These are phyloP conservation scores for Heliothis subflexa DNA, from an alignment of 1,140 invertebrate genomes.

Conservation along the genomic window DNA sequence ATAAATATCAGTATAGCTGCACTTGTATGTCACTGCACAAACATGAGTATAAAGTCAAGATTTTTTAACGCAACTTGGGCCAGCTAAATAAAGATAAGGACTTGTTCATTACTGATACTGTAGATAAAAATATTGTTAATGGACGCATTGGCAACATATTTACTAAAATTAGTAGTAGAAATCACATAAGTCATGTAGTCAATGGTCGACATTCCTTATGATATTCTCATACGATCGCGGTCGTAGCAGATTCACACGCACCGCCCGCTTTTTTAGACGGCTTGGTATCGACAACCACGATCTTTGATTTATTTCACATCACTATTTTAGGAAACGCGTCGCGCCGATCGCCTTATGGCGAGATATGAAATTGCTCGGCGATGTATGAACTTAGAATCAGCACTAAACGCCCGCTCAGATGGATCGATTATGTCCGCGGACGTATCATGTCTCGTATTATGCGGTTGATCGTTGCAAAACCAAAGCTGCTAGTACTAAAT, in stretches of 20 bases:
- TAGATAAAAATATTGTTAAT: slow-evolving; percentile 38
- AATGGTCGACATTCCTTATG: slow-evolving; percentile 63
- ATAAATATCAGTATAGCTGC: slow-evolving; percentile 27
- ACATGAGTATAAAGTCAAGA: slow-evolving; percentile 37
- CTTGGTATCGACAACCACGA: slow-evolving; percentile 70
- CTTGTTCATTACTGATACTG: slow-evolving; percentile 35
- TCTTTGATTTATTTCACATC: slow-evolving; percentile 84
- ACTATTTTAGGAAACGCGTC: slow-evolving; percentile 84
- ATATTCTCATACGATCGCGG: slow-evolving; percentile 78
- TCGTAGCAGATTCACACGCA: slow-evolving; percentile 80
- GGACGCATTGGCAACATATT: slow-evolving; percentile 38
- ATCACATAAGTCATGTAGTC: slow-evolving; percentile 65
- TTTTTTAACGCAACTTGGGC: slow-evolving; percentile 37
- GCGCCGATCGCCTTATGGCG: slow-evolving; percentile 73
- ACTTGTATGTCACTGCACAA: slow-evolving; percentile 27
- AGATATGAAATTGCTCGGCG: slow-evolving; percentile 79
- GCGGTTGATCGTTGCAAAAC: slow-evolving; percentile 53
- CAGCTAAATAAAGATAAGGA: slow-evolving; percentile 36
- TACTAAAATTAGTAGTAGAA: slow-evolving; percentile 56
- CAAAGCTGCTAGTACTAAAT: slow-evolving; percentile 45
- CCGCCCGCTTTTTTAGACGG: slow-evolving; percentile 73
- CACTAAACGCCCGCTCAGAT: slow-evolving; percentile 65
- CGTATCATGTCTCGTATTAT: slow-evolving; percentile 60
- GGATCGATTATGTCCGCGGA: slow-evolving; percentile 63
- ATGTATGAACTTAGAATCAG: slow-evolving; percentile 69